Conservation (phyloP, 2,888 invertebrate species). For the Pollenia griseotomentosa region DNA sequence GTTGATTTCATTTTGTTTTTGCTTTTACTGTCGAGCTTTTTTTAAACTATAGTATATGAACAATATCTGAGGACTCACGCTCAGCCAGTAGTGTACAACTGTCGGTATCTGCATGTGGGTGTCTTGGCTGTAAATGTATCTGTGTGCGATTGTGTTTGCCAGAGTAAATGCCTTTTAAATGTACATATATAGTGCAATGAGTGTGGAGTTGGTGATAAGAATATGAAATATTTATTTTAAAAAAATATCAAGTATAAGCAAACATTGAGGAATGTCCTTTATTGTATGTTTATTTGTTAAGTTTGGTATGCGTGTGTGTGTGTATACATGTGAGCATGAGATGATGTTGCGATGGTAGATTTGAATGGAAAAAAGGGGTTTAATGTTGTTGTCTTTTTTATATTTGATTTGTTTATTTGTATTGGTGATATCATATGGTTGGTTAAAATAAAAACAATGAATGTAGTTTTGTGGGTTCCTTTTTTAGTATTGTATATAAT, state of each 20-base stretch:
- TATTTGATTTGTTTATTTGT: conserved; percentile 48
- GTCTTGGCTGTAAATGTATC: conserved; percentile 48
- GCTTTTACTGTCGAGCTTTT: conserved; percentile 42
- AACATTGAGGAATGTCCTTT: conserved; percentile 83
- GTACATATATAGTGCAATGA: conserved; percentile 69
- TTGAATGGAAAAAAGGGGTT: conserved; percentile 60
- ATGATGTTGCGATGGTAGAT: conserved; percentile 37
- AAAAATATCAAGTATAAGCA: conserved; percentile 79
- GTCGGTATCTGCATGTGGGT: background rate
- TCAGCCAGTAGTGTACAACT: background rate
- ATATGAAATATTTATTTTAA: conserved; percentile 82
- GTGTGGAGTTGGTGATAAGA: conserved; percentile 81
- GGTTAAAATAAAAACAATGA: conserved; percentile 23
- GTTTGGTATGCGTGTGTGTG: conserved; percentile 20
- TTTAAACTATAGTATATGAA: background rate
- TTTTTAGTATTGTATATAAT: background rate
- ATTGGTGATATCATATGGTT: conserved; percentile 48
- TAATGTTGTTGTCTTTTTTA: conserved; percentile 41
- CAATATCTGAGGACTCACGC: conserved; percentile 15
- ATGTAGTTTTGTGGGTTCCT: conserved; percentile 28
- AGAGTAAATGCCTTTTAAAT: conserved; percentile 45
- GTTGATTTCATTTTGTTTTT: conserved; percentile 77
- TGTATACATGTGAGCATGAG: conserved; percentile 7
- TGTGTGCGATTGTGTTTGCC: conserved; percentile 76
- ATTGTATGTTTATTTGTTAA: conserved; percentile 75